phyloP scores from a whole-genome alignment of 2,888 invertebrate species.

The Orgyia antiqua region DNA sequence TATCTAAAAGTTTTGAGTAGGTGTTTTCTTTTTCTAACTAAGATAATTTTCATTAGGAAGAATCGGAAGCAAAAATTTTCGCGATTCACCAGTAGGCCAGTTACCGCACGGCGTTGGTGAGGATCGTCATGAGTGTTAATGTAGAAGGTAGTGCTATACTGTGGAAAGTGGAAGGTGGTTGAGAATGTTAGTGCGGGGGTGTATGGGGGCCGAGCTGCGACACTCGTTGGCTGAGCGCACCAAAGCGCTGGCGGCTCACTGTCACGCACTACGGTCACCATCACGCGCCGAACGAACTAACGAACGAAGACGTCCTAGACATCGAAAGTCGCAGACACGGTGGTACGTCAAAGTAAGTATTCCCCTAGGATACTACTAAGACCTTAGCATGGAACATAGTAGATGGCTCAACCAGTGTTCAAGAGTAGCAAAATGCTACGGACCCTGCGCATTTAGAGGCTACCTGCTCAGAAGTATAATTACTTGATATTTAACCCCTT shows the following conservation, averaged over 20 bases:
- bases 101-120: too few species aligned
- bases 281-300: conserved; percentile 49
- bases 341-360: conserved; percentile 86
- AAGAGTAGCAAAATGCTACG: too few species aligned
- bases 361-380: conserved; percentile 8
- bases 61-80: too few species aligned
- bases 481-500: too few species aligned
- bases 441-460: too few species aligned
- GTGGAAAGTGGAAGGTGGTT: conserved; percentile 44
- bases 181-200: conserved; percentile 69
- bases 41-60: too few species aligned
- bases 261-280: conserved; percentile 67
- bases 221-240: conserved; percentile 72
- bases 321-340: conserved; percentile 77
- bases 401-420: too few species aligned
- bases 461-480: too few species aligned
- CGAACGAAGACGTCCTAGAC: conserved; percentile 61
- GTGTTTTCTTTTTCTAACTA: too few species aligned
- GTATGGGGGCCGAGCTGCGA: conserved; percentile 65
- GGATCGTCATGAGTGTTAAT: conserved; percentile 31
- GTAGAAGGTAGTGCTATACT: conserved; percentile 23
- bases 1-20: too few species aligned
- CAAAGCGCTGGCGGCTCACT: conserved; percentile 70
- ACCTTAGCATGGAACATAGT: too few species aligned
- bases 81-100: too few species aligned